A percentile compares a stretch with the other conserved stretches of the same genome.
phyloP scores from a whole-genome alignment of 2,888 invertebrate genomes.

The Subacronicta megacephala region DNA sequence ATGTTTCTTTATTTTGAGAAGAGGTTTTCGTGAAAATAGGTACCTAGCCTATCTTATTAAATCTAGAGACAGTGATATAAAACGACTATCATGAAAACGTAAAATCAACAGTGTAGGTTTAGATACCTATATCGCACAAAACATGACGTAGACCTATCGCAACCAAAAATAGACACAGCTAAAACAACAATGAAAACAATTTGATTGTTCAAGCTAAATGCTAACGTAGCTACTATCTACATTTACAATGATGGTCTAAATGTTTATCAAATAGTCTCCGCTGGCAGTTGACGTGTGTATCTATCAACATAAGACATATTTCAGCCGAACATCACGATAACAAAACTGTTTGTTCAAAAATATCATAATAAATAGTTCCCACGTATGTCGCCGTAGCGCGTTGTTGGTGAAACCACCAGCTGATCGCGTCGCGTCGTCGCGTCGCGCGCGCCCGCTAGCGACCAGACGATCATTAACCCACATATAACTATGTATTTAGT shows the following conservation, averaged over 20 bases:
- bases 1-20: too few species aligned
- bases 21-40: too few species aligned
- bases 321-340: conserved; percentile 40
- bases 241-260: conserved; percentile 28
- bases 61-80: not conserved
- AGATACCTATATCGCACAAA: conserved; percentile 5
- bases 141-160: conserved; percentile 17
- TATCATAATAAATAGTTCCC: conserved; percentile 39
- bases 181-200: conserved; percentile 37
- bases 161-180: conserved; percentile 19
- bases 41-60: too few species aligned
- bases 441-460: conserved; percentile 2
- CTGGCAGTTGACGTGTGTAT: conserved; percentile 32
- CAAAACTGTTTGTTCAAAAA: conserved; percentile 36
- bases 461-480: conserved; percentile 38
- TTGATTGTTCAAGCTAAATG: conserved; percentile 24
- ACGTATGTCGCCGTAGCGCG: conserved; percentile 13
- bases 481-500: conserved; percentile 34
- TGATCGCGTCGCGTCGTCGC: conserved; percentile 2
- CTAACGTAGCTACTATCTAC: conserved; percentile 17
- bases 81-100: not conserved
- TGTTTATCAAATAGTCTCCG: conserved; percentile 47
- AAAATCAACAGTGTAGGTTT: not conserved
- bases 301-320: conserved; percentile 37
- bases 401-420: conserved; percentile 8